Percentiles rank a stretch among this genome's conserved stretches.
Evolutionary conservation across 2,888 invertebrate genomes (phyloP).

Genomic region (Euzetes globulus): DNA sequence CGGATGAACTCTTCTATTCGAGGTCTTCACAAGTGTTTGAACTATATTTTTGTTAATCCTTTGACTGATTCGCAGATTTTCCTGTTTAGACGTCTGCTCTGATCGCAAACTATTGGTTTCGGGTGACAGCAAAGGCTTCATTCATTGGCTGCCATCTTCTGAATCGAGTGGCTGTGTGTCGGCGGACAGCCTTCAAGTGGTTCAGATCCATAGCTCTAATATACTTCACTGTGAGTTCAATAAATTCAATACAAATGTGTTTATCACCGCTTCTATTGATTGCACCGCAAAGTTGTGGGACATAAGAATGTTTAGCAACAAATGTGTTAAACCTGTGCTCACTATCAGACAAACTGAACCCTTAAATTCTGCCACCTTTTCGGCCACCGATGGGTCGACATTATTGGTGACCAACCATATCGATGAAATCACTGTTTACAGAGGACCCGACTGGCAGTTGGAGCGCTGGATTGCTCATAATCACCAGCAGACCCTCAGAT

Average conservation of each 20-base stretch:
- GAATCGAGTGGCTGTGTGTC: not conserved
- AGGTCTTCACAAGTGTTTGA: not conserved
- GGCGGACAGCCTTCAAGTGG: not conserved
- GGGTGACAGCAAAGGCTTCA: not conserved
- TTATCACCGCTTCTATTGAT: slow-evolving; percentile 36
- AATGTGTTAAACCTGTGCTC: slow-evolving; percentile 39
- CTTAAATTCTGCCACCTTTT: slow-evolving; percentile 42
- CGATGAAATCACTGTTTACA: slow-evolving; percentile 44
- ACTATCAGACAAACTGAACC: slow-evolving; percentile 27
- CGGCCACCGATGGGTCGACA: slow-evolving; percentile 44
- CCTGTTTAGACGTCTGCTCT: slow-evolving; percentile 17
- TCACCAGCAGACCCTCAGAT: slow-evolving; percentile 41
- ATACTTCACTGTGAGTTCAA: slow-evolving; percentile 35
- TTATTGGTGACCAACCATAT: slow-evolving; percentile 46
- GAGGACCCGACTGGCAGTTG: slow-evolving; percentile 44
- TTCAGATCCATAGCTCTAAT: slow-evolving; percentile 33
- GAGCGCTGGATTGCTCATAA: slow-evolving; percentile 44
- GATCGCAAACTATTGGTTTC: not conserved
- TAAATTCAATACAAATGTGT: slow-evolving; percentile 32
- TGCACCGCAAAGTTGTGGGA: slow-evolving; percentile 45
- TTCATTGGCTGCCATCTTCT: not conserved
- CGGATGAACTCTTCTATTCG: not conserved
- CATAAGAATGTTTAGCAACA: slow-evolving; percentile 43
- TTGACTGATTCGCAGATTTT: not conserved
- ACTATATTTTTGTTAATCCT: not conserved